Base-by-base conservation (phyloP, 2,888 invertebrate species). In the Stenchaetothrips biformis region DNA sequence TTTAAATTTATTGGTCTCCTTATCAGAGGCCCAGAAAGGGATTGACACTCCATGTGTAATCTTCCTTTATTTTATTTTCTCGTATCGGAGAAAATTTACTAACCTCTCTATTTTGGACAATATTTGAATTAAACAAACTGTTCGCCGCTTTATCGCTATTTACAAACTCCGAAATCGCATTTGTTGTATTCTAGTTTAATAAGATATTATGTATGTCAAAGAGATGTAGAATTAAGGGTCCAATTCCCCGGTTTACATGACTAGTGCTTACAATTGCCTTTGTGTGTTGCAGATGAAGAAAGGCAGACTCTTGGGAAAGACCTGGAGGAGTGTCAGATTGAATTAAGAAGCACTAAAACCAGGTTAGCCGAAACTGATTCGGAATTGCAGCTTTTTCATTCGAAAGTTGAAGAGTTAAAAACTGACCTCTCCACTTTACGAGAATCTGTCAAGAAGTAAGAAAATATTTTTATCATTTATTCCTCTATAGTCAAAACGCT, bases 391-490 rank as follows among this genome's bases (percentile, higher is more conserved):
- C 79, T 79, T 0, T 77, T 83, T 13, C 48, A 81, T 11, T 78
- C 80, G 62, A 83, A 84, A 79, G 82, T 82, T 77, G 82, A 83
- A 47, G 83, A 83, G 62, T 82, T 82, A 18, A 84, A 82, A 79
- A 82, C 82, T 47, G 81, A 83, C 59, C 79, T 83, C 47, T 89
- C 90, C 81, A 89, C 88, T 81, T 87, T 92, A 53, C 90, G 91
- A 83, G 90, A 92, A 81, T 89, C 90, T 82, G 89, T 92, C 77
- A 89, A 88, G 82, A 89, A 89, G 82, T 88, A 91, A 80, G 80
- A 80, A 77, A 48, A 13, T 27, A 16, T 48, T 53, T 79, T 59
- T 25, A 78, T 16, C n/a, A 78, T 18, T 80, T 79, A 53, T 82
- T 79, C 79, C 59, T 79, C 59, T 59, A 79, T 53, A 79, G 49